These are phyloP conservation scores for Hydrocynus forskahlii DNA, from an alignment of 2,797 vertebrate genomes.

Conservation along the genomic window DNA sequence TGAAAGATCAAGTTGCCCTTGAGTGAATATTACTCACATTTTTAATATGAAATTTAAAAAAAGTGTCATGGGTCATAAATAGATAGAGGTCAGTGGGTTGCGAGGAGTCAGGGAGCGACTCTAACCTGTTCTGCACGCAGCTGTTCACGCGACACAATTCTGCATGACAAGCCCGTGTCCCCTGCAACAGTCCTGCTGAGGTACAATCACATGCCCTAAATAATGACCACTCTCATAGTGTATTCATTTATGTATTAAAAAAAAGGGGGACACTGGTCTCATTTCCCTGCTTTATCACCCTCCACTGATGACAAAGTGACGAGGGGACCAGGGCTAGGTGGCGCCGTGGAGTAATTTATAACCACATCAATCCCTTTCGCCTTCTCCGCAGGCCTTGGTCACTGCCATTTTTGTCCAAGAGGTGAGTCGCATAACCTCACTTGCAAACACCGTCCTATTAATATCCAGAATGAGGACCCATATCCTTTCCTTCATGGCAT, in stretches of 20 bases:
- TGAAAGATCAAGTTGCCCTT: conserved; percentile 80
- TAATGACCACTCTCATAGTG: conserved; percentile 82
- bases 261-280: conserved; percentile 71
- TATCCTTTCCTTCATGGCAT: conserved; percentile 75
- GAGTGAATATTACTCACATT: conserved; percentile 80
- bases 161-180: conserved; percentile 69
- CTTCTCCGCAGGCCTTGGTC: conserved; percentile 81
- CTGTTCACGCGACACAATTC: conserved; percentile 56
- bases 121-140: conserved; percentile 64
- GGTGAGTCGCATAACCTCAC: conserved; percentile 82
- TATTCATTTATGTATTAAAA: conserved; percentile 88
- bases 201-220: conserved; percentile 76
- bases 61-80: conserved; percentile 71
- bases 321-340: conserved; percentile 79
- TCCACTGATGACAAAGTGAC: conserved; percentile 80
- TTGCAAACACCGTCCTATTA: conserved; percentile 80
- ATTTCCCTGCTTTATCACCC: conserved; percentile 82
- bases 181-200: conserved; percentile 53
- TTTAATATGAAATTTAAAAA: conserved; percentile 73
- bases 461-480: conserved; percentile 80
- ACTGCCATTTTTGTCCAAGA: conserved; percentile 82
- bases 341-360: conserved; percentile 85
- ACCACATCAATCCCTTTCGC: conserved; percentile 83
- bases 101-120: conserved; percentile 66
- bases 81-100: conserved; percentile 79